Evolutionary conservation across 2,797 vertebrate genomes (phyloP).

Genomic region (Notolepis coatsorum): DNA sequence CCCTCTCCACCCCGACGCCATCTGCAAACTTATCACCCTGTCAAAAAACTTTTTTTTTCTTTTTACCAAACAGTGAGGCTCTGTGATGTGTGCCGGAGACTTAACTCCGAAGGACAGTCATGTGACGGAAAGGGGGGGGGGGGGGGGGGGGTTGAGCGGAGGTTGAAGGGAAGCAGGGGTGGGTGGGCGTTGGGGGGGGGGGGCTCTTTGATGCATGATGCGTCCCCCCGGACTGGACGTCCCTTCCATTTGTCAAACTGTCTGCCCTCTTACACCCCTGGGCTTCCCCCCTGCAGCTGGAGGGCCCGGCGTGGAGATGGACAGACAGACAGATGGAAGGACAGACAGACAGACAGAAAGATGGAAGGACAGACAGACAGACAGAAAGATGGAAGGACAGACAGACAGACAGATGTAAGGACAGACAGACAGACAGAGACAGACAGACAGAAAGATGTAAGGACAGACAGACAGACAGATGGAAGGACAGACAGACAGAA

Average conservation of each 20-base stretch:
- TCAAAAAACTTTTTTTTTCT: constrained; percentile 20
- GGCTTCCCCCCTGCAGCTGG: constrained; percentile 51
- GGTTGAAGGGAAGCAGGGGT: constrained; percentile 20
- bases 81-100: constrained; percentile 36
- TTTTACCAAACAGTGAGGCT: background rate
- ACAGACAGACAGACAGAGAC: constrained; percentile 35
- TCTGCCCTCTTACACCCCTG: constrained; percentile 49
- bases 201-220: constrained; percentile 21
- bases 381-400: constrained; percentile 19
- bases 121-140: constrained; percentile 51
- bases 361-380: constrained; percentile 27
- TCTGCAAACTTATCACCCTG: constrained; percentile 62
- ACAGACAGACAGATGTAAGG: constrained; percentile 55
- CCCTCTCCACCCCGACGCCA: constrained; percentile 41
- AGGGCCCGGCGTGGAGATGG: no score
- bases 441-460: constrained; percentile 1
- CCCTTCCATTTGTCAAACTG: constrained; percentile 59
- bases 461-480: constrained; percentile 58
- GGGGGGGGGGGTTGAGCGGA: constrained; percentile 41
- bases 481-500: constrained; percentile 31
- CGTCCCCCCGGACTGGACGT: constrained; percentile 32
- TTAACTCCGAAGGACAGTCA: constrained; percentile 50
- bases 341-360: constrained; percentile 57
- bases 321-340: constrained; percentile 3
- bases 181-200: background rate